These are phyloP conservation scores for Melanotaenia pygmaea DNA, from an alignment of 2,797 vertebrate genomes.

Conservation along the genomic window DNA sequence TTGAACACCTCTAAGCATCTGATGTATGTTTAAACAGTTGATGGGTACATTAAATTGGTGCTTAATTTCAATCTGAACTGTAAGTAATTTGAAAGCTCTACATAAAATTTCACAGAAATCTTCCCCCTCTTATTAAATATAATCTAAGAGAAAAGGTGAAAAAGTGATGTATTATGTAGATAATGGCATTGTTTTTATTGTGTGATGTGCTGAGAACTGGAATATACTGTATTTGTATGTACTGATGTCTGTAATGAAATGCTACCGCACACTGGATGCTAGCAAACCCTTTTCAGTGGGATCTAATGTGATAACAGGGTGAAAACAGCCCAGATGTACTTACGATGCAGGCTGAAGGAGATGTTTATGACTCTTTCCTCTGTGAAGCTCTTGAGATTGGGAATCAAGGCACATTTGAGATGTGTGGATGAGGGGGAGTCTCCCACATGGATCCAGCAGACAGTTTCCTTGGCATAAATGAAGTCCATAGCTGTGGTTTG, in stretches of 20 bases:
- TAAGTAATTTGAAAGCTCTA: slow-evolving; percentile 10
- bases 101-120: not conserved
- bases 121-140: not conserved
- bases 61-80: slow-evolving; percentile 9
- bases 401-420: slow-evolving; percentile 94
- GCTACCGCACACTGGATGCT: not conserved
- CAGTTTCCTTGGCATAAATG: slow-evolving; percentile 90
- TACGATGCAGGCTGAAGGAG: slow-evolving; percentile 95
- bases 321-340: slow-evolving; percentile 71
- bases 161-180: not conserved
- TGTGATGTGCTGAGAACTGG: not conserved
- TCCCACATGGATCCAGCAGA: slow-evolving; percentile 96
- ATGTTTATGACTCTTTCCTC: slow-evolving; percentile 95
- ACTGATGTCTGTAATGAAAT: too few relatives aligned
- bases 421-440: slow-evolving; percentile 89
- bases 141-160: not conserved
- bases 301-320: not conserved
- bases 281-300: not conserved
- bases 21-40: not conserved
- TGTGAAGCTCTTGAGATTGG: slow-evolving; percentile 92
- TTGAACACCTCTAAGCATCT: not conserved
- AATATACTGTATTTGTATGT: not conserved
- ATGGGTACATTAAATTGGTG: not conserved
- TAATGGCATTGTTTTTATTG: not conserved
- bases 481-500: slow-evolving; percentile 99